These are phyloP conservation scores for Mallotus villosus DNA, from an alignment of 2,797 vertebrate genomes.

Conservation along the genomic window DNA sequence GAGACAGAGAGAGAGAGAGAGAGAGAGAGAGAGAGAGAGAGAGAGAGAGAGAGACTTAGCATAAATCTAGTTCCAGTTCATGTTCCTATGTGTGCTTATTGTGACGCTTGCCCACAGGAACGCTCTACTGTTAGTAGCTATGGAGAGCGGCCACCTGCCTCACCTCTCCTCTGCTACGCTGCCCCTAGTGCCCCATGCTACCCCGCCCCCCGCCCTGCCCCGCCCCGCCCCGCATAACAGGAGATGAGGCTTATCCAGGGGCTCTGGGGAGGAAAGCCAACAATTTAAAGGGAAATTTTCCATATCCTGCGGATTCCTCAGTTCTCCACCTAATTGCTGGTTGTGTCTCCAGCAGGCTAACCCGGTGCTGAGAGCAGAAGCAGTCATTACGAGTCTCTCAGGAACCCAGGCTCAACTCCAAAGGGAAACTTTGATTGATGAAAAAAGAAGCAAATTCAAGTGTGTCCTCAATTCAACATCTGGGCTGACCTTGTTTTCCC, in stretches of 20 bases:
- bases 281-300: conserved; percentile 67
- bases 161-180: neutral
- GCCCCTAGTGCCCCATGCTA: no score
- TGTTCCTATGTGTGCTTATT: no score
- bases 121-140: neutral
- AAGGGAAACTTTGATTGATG: conserved; percentile 75
- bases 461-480: conserved; percentile 75
- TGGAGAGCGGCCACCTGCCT: neutral
- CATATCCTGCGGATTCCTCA: conserved; percentile 70
- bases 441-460: conserved; percentile 64
- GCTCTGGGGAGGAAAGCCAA: conserved; percentile 41
- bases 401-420: conserved; percentile 62
- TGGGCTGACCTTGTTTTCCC: conserved; percentile 74
- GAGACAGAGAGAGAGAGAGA: no score
- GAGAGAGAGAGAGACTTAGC: no score
- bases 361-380: conserved; percentile 59
- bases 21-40: no score
- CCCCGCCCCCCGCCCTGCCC: no score
- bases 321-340: conserved; percentile 73
- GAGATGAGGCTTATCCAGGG: conserved; percentile 42
- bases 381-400: conserved; percentile 66
- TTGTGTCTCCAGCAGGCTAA: conserved; percentile 66
- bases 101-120: neutral
- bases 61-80: no score
- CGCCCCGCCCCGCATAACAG: no score